Conservation (phyloP, 2,113 vertebrate species). For the Eira barbara region DNA sequence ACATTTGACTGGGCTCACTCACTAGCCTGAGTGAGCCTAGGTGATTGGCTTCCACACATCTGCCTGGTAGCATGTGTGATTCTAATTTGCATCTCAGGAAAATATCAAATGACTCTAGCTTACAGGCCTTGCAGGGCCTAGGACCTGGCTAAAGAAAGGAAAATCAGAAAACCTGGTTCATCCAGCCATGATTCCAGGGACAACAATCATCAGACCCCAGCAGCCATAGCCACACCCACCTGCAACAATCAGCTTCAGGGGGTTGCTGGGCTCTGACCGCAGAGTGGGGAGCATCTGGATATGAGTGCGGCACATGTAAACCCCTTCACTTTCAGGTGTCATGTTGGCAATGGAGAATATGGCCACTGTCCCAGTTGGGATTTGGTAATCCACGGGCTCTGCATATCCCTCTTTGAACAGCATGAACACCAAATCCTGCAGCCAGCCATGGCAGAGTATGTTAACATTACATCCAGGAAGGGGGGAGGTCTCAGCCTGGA, state of each 20-base stretch:
- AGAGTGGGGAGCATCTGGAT: slow-evolving; percentile 66
- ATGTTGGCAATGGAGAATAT: slow-evolving; percentile 69
- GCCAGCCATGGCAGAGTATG: slow-evolving; percentile 62
- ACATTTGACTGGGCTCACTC: neutral
- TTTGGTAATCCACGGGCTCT: slow-evolving; percentile 61
- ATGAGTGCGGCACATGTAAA: slow-evolving; percentile 62
- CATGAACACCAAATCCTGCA: slow-evolving; percentile 72
- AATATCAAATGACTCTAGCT: slow-evolving; percentile 31
- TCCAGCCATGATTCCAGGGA: slow-evolving; percentile 55
- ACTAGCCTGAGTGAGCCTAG: neutral
- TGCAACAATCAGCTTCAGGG: slow-evolving; percentile 71
- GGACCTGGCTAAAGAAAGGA: slow-evolving; percentile 19
- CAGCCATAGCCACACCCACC: slow-evolving; percentile 68
- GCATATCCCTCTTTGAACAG: slow-evolving; percentile 66
- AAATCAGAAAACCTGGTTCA: slow-evolving; percentile 38
- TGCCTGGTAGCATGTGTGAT: slow-evolving; percentile 17
- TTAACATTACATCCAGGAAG: slow-evolving; percentile 61
- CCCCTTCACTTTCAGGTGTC: slow-evolving; percentile 61
- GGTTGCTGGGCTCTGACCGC: slow-evolving; percentile 70
- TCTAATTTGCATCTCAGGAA: slow-evolving; percentile 42
- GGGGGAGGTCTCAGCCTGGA: slow-evolving; percentile 48
- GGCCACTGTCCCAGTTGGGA: slow-evolving; percentile 57
- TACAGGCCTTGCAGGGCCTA: neutral
- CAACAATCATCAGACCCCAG: slow-evolving; percentile 62
- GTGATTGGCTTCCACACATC: neutral